Percentiles rank a stretch among this genome's conserved stretches.
Evolutionary conservation across 1,140 invertebrate genomes (phyloP).

Genomic region (Drosophila ambigua): DNA sequence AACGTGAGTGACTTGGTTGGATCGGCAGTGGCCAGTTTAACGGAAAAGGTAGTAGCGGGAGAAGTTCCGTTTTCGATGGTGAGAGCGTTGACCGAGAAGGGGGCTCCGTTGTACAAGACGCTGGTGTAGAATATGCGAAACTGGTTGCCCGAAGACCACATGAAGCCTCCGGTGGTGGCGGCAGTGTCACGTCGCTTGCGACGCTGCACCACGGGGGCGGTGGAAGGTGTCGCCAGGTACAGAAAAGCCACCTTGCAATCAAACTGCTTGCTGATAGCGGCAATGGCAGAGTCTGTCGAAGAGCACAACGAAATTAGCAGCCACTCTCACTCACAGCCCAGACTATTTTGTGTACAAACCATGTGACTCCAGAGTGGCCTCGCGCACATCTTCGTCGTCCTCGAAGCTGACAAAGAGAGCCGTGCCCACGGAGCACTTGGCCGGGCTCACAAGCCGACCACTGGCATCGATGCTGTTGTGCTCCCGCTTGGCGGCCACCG

Average conservation of each 20-base stretch:
- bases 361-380: slow-evolving; percentile 83
- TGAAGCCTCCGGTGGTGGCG: slow-evolving; percentile 30
- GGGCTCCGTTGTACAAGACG: slow-evolving; percentile 30
- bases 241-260: slow-evolving; percentile 76
- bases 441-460: slow-evolving; percentile 57
- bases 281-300: slow-evolving; percentile 71
- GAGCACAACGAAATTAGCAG: neutral
- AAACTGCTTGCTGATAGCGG: slow-evolving; percentile 62
- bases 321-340: neutral
- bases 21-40: slow-evolving; percentile 26
- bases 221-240: slow-evolving; percentile 66
- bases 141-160: slow-evolving; percentile 36
- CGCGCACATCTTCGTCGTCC: slow-evolving; percentile 78
- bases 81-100: slow-evolving; percentile 30
- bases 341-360: slow-evolving; percentile 70
- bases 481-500: slow-evolving; percentile 50
- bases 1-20: slow-evolving; percentile 51
- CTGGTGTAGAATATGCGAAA: slow-evolving; percentile 63
- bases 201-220: slow-evolving; percentile 50
- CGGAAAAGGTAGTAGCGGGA: slow-evolving; percentile 38
- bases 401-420: slow-evolving; percentile 83
- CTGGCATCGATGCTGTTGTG: slow-evolving; percentile 62
- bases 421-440: slow-evolving; percentile 64
- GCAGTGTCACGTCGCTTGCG: slow-evolving; percentile 67
- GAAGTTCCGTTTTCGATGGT: slow-evolving; percentile 36